A percentile compares a stretch with the other conserved stretches of the same genome.
phyloP scores from a whole-genome alignment of 2,888 invertebrate species.

The Siphonodentalium dalli region DNA sequence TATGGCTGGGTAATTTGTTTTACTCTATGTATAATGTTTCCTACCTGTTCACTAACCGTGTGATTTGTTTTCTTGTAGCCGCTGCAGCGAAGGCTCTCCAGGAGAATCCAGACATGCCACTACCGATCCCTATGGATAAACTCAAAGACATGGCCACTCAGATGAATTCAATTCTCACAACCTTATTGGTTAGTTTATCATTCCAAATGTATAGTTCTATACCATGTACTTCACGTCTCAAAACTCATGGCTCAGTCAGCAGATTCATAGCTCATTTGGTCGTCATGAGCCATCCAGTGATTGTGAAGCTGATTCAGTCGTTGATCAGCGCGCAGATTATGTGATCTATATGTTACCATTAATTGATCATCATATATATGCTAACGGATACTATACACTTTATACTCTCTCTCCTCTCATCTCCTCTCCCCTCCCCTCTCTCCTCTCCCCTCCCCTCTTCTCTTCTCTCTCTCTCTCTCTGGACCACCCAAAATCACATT shows the following conservation, averaged over 20 bases:
- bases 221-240: too few relatives aligned
- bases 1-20: constrained; percentile 16
- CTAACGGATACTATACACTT: too few relatives aligned
- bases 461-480: not conserved
- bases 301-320: too few relatives aligned
- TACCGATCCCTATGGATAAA: constrained; percentile 51
- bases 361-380: too few relatives aligned
- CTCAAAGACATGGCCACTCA: constrained; percentile 48
- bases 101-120: constrained; percentile 29
- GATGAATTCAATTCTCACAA: constrained; percentile 51
- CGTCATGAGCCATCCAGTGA: too few relatives aligned
- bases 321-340: too few relatives aligned
- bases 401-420: not conserved
- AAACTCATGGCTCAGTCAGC: too few relatives aligned
- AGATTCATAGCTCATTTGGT: too few relatives aligned
- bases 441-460: not conserved
- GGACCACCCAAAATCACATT: too few relatives aligned
- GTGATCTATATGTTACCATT: too few relatives aligned
- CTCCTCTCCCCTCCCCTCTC: not conserved
- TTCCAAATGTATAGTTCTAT: too few relatives aligned
- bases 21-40: constrained; percentile 8
- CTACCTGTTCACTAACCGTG: constrained; percentile 24
- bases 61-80: constrained; percentile 29
- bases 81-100: constrained; percentile 30
- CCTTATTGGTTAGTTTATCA: constrained; percentile 49